A percentile compares a stretch with the other conserved stretches of the same genome.
These are phyloP conservation scores for Zoanthus gigantus DNA, from an alignment of 92 coral and sea anemone species.

Conservation along the genomic window DNA sequence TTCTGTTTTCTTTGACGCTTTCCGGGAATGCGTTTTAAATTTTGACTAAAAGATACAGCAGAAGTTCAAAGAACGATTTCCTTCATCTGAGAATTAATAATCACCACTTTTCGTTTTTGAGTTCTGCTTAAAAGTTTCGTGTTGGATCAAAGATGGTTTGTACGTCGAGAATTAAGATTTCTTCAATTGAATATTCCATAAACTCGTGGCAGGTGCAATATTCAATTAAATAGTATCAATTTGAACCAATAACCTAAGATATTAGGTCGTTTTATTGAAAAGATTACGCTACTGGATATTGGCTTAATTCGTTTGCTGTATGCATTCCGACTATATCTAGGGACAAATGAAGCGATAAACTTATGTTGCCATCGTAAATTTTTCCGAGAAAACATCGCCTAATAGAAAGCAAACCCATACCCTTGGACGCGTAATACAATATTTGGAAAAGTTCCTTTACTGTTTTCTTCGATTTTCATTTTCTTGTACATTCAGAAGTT, in stretches of 20 bases:
- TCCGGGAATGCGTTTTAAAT: background rate
- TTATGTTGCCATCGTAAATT: constrained; percentile 1
- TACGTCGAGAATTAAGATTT: background rate
- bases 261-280: constrained; percentile 36
- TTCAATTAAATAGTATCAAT: constrained; percentile 27
- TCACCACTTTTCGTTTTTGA: background rate
- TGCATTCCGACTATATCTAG: constrained; percentile 31
- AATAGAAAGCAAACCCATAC: background rate
- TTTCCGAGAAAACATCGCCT: background rate
- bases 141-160: background rate
- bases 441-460: background rate
- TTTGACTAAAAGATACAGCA: background rate
- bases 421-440: background rate
- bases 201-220: constrained; percentile 22
- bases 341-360: constrained; percentile 10
- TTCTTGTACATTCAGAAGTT: background rate
- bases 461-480: background rate
- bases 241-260: constrained; percentile 34
- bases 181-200: background rate
- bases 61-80: background rate
- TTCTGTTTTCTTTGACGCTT: constrained; percentile 14
- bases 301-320: constrained; percentile 25
- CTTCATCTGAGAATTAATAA: background rate
- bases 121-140: background rate
- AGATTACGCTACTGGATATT: constrained; percentile 32